Evolutionary conservation across 2,797 vertebrate species (phyloP).

Genomic region (Sebastes melanostomus): DNA sequence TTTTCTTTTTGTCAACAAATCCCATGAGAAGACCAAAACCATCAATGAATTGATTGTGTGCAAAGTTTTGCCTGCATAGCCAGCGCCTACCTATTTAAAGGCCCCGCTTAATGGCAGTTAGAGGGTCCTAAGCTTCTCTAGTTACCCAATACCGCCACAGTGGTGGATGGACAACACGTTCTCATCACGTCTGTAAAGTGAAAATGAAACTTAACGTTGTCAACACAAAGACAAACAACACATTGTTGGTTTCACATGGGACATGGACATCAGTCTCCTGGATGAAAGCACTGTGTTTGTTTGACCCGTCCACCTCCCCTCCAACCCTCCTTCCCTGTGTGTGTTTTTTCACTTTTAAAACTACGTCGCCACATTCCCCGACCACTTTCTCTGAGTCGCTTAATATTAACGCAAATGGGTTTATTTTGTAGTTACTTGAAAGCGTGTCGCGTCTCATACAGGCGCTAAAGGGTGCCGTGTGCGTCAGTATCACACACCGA

Average conservation of each 20-base stretch:
- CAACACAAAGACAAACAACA: background rate
- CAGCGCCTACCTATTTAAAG: background rate
- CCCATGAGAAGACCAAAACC: background rate
- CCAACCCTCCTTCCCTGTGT: too few relatives aligned
- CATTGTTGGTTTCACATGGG: background rate
- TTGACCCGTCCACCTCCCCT: background rate
- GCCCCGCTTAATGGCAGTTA: background rate
- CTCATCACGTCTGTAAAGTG: background rate
- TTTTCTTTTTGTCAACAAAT: background rate
- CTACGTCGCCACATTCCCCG: background rate
- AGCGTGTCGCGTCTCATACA: background rate
- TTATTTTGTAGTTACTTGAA: background rate
- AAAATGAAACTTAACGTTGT: background rate
- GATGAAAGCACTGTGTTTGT: too few relatives aligned
- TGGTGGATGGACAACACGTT: background rate
- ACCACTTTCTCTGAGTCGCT: background rate
- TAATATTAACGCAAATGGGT: background rate
- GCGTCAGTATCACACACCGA: background rate
- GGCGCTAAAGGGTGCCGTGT: background rate
- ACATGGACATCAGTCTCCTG: background rate
- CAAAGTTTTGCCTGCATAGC: background rate
- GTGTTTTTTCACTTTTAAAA: too few relatives aligned
- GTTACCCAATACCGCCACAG: background rate
- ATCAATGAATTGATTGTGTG: background rate
- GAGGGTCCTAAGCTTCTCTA: background rate